These are phyloP conservation scores for Dryobates pubescens DNA, from an alignment of 2,797 vertebrate genomes.

Conservation along the genomic window DNA sequence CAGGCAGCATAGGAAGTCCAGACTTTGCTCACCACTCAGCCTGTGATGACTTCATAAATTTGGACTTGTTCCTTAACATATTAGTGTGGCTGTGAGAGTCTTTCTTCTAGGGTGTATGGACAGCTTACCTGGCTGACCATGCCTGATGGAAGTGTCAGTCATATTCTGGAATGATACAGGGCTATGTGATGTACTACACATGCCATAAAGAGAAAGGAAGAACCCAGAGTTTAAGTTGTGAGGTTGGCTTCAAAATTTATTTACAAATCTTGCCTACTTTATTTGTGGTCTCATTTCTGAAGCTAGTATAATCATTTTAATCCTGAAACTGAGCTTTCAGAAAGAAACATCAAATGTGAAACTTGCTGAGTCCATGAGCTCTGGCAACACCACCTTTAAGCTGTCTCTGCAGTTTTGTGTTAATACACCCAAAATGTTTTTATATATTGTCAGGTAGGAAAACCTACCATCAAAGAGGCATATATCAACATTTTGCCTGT, in stretches of 20 bases:
- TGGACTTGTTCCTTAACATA: not conserved
- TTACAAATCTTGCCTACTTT: not conserved
- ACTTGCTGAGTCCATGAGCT: not conserved
- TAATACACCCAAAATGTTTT: not conserved
- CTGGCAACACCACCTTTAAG: not conserved
- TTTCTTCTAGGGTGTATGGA: not conserved
- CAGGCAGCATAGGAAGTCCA: not conserved
- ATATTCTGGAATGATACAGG: not conserved
- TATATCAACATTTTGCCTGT: not conserved
- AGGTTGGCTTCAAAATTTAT: not conserved
- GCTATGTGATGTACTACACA: not conserved
- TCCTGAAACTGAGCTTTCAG: not conserved
- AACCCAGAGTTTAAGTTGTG: not conserved
- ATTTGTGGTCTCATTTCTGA: not conserved
- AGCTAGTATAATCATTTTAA: not conserved
- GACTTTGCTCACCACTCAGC: not conserved
- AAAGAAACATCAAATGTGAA: constrained; percentile 10
- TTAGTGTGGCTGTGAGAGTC: not conserved
- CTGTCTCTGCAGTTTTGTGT: not conserved
- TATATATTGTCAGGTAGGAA: not conserved
- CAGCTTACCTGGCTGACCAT: not conserved
- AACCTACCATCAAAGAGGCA: not conserved
- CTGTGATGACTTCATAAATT: not conserved
- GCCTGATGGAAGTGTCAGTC: not conserved
- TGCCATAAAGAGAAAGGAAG: not conserved